A percentile compares a stretch with the other conserved stretches of the same genome.
Evolutionary conservation across 1,140 invertebrate genomes (phyloP).

Genomic region (Trichoplusia ni): DNA sequence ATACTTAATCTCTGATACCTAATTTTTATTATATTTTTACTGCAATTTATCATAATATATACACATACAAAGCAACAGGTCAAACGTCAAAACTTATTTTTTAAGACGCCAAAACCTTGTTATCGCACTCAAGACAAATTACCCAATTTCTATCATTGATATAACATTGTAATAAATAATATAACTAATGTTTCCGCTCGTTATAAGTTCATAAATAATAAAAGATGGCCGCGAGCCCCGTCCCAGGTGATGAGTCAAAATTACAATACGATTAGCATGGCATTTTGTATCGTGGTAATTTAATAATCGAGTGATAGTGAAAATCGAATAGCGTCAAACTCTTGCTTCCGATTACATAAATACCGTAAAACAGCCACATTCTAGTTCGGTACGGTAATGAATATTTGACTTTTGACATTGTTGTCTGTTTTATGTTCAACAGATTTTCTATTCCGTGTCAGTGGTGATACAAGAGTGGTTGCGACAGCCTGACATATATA

Average conservation of each 20-base stretch:
- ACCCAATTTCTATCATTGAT: too few relatives aligned
- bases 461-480: conserved; percentile 29
- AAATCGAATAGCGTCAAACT: background rate
- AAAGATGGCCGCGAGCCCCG: background rate
- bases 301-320: conserved; percentile 23
- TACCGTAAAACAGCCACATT: conserved; percentile 34
- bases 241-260: background rate
- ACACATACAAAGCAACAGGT: too few relatives aligned
- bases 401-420: conserved; percentile 58
- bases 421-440: conserved; percentile 42
- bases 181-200: too few relatives aligned
- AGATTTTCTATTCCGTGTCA: conserved; percentile 48
- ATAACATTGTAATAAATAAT: too few relatives aligned
- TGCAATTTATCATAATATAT: too few relatives aligned
- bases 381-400: conserved; percentile 45
- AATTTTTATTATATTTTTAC: too few relatives aligned
- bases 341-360: conserved; percentile 44
- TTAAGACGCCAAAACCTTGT: too few relatives aligned
- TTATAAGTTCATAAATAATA: background rate
- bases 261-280: conserved; percentile 9
- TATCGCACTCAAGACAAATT: too few relatives aligned
- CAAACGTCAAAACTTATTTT: too few relatives aligned
- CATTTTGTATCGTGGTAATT: conserved; percentile 5
- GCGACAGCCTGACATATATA: conserved; percentile 18
- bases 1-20: too few relatives aligned